Conservation (phyloP, 2,888 invertebrate species). For the Mycalesis mineus region DNA sequence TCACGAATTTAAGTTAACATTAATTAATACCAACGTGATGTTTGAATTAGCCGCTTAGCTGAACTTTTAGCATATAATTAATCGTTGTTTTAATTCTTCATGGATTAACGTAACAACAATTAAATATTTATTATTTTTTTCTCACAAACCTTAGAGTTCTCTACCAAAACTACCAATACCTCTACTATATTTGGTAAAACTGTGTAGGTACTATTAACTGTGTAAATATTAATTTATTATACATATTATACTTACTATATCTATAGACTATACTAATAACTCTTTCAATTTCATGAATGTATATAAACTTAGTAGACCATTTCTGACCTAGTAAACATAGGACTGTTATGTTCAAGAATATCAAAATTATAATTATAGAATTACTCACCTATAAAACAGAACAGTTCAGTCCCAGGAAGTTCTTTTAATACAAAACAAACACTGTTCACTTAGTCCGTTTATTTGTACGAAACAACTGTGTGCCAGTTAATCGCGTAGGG, state of each 20-base stretch:
- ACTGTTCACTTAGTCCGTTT: conserved; percentile 46
- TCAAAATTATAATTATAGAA: background rate
- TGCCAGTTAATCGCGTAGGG: conserved; percentile 34
- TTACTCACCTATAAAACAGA: conserved; percentile 6
- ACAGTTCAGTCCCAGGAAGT: conserved; percentile 20
- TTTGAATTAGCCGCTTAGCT: conserved; percentile 12
- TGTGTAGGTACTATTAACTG: too few relatives aligned
- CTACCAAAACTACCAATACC: too few relatives aligned
- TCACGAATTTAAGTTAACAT: conserved; percentile 6
- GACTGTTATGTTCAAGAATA: background rate
- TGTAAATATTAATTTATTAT: too few relatives aligned
- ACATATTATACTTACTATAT: too few relatives aligned
- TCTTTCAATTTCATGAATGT: background rate
- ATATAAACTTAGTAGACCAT: background rate
- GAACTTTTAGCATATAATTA: conserved; percentile 2
- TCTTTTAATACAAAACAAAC: conserved; percentile 44
- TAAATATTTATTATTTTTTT: background rate
- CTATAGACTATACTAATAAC: too few relatives aligned
- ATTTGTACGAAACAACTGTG: conserved; percentile 37
- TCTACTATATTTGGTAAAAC: too few relatives aligned
- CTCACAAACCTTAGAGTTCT: background rate
- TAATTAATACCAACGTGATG: conserved; percentile 2
- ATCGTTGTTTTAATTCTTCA: background rate
- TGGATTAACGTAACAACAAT: background rate
- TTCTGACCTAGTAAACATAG: conserved; percentile 1